These are phyloP conservation scores for Epinotia brunnichana DNA, from an alignment of 2,888 invertebrate species.

Conservation along the genomic window DNA sequence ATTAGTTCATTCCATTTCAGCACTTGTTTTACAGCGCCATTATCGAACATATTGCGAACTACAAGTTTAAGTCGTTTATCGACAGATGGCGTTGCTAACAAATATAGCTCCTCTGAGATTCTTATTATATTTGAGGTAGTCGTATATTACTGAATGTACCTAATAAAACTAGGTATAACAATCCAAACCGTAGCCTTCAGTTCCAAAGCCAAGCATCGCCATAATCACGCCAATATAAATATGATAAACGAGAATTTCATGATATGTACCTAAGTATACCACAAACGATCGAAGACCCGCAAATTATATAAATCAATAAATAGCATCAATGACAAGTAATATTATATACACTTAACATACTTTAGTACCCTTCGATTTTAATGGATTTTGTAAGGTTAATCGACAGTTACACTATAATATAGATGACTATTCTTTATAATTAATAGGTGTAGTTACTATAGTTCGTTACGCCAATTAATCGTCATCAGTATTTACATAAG, in stretches of 20 bases:
- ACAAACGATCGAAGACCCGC: slow-evolving; percentile 77
- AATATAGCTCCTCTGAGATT: slow-evolving; percentile 29
- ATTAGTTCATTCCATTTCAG: slow-evolving; percentile 34
- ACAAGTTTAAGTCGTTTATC: not conserved
- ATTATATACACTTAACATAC: slow-evolving; percentile 79
- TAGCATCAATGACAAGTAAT: slow-evolving; percentile 76
- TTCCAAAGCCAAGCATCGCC: slow-evolving; percentile 38
- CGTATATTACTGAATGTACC: not conserved
- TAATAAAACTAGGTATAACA: not conserved
- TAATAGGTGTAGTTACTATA: slow-evolving; percentile 64
- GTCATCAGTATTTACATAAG: slow-evolving; percentile 78
- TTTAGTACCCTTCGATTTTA: slow-evolving; percentile 82
- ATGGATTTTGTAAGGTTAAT: slow-evolving; percentile 76
- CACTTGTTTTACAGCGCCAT: not conserved
- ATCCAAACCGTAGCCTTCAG: slow-evolving; percentile 1
- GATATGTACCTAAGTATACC: slow-evolving; percentile 83
- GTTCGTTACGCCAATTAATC: slow-evolving; percentile 69
- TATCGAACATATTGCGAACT: not conserved
- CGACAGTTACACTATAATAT: slow-evolving; percentile 62
- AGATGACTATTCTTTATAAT: slow-evolving; percentile 71
- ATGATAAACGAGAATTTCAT: slow-evolving; percentile 68
- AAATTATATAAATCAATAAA: slow-evolving; percentile 80
- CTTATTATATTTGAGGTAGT: slow-evolving; percentile 28
- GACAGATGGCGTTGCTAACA: slow-evolving; percentile 4
- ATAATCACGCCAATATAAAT: slow-evolving; percentile 53